phyloP scores from a whole-genome alignment of 2,797 vertebrate species.

The Danio albolineatus region DNA sequence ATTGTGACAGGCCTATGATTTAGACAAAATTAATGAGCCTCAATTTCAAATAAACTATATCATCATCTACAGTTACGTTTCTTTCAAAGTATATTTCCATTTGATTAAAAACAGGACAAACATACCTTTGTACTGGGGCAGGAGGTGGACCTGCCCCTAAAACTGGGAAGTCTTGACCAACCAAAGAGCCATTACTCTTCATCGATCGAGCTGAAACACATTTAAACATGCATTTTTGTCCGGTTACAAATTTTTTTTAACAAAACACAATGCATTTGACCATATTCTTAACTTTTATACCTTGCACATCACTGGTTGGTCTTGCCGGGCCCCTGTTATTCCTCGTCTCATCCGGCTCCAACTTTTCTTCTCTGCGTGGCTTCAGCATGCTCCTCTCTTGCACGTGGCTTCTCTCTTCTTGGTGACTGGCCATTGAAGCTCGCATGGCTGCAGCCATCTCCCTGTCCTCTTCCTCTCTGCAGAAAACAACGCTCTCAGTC shows the following conservation, averaged over 20 bases:
- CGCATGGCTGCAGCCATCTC: constrained; percentile 90
- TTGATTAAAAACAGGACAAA: background rate
- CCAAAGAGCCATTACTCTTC: constrained; percentile 74
- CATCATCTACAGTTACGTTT: background rate
- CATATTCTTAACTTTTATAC: constrained; percentile 63
- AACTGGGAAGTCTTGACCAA: constrained; percentile 83
- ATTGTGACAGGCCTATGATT: no score
- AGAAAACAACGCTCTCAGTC: constrained; percentile 6
- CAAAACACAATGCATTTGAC: background rate
- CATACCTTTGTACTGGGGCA: constrained; percentile 65
- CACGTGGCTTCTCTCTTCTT: constrained; percentile 80
- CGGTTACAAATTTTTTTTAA: no score
- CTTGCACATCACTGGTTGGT: constrained; percentile 72
- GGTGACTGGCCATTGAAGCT: constrained; percentile 85
- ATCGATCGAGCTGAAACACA: constrained; percentile 72
- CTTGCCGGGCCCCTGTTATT: constrained; percentile 71
- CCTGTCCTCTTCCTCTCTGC: constrained; percentile 94
- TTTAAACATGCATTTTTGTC: background rate
- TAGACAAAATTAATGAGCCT: background rate
- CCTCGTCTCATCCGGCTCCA: constrained; percentile 77
- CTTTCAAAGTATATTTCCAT: background rate
- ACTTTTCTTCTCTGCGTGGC: constrained; percentile 81
- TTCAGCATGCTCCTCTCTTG: constrained; percentile 82
- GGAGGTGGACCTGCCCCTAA: constrained; percentile 73
- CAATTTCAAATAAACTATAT: background rate